Percentiles rank a stretch among this genome's conserved stretches.
Evolutionary conservation across 2,113 vertebrate species (phyloP).

Genomic region (Myanophis thanlyinensis): DNA sequence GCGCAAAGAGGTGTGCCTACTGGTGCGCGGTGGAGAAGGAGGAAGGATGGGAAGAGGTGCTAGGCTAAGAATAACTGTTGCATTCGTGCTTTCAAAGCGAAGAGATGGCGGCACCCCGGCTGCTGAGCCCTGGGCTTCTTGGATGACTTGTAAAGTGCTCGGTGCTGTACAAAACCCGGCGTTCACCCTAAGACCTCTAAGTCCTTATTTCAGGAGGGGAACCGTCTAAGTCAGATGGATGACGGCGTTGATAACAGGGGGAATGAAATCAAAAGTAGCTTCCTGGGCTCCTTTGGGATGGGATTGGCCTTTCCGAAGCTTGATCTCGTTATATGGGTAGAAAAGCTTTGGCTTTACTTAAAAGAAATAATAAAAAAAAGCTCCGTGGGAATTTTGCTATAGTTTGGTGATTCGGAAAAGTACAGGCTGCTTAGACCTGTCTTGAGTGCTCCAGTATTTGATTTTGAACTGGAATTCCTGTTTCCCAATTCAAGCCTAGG

Average conservation of each 20-base stretch:
- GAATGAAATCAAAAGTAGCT: background rate
- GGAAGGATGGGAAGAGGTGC: background rate
- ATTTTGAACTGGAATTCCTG: background rate
- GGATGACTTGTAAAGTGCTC: background rate
- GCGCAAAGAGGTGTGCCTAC: background rate
- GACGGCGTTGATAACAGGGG: background rate
- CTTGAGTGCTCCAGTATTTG: background rate
- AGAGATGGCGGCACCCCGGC: background rate
- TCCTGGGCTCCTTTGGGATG: background rate
- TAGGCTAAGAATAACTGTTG: background rate
- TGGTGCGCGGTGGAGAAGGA: background rate
- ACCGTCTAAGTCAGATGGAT: background rate
- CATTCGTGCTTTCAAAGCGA: background rate
- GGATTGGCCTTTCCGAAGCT: background rate
- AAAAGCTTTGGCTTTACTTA: background rate
- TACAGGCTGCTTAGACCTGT: background rate
- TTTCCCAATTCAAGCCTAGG: background rate
- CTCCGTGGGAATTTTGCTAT: background rate
- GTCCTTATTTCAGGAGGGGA: background rate
- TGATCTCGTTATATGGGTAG: background rate
- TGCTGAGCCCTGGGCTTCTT: background rate
- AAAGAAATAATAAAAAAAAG: too few relatives aligned
- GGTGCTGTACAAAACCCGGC: background rate
- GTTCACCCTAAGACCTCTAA: background rate
- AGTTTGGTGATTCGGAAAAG: background rate